Evolutionary conservation across 2,888 invertebrate genomes (phyloP).

Genomic region (Plusia festucae): DNA sequence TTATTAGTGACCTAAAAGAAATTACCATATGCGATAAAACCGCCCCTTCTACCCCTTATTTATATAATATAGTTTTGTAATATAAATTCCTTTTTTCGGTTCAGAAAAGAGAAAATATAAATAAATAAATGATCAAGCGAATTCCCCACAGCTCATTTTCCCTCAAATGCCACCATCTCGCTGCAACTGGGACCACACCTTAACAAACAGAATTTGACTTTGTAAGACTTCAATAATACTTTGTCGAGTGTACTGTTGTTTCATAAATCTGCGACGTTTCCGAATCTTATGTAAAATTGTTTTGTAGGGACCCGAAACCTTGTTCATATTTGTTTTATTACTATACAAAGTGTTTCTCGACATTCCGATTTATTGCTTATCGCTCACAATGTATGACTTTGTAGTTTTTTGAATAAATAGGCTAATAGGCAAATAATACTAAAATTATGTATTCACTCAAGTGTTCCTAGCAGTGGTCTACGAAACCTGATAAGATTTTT

Average conservation of each 20-base stretch:
- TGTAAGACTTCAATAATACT: conserved; percentile 73
- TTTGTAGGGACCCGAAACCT: conserved; percentile 49
- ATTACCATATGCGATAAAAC: too few relatives aligned
- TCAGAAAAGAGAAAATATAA: too few relatives aligned
- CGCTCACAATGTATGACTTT: neutral
- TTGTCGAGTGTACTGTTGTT: conserved; percentile 66
- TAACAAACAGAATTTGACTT: conserved; percentile 67
- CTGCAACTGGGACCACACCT: conserved; percentile 44
- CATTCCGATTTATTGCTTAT: neutral
- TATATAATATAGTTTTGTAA: too few relatives aligned
- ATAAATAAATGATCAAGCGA: too few relatives aligned
- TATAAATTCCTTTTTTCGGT: too few relatives aligned
- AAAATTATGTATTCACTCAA: neutral
- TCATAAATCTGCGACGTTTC: conserved; percentile 67
- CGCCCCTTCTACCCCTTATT: too few relatives aligned
- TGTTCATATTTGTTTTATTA: conserved; percentile 21
- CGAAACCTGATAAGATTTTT: too few relatives aligned
- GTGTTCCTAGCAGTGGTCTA: too few relatives aligned
- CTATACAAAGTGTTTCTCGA: conserved; percentile 5
- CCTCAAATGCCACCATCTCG: too few relatives aligned
- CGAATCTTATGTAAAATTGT: conserved; percentile 68
- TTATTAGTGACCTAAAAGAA: too few relatives aligned
- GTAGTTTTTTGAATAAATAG: neutral
- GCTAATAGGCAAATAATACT: neutral
- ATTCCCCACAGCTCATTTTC: too few relatives aligned